phyloP scores from a whole-genome alignment of 2,113 vertebrate species.

The rabbit (Oryctolagus cuniculus) region mOryCun1.1 NC_091442.1:27599501-27600000 shows the following conservation, averaged over 20 bases:
- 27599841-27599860: background rate
- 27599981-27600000: background rate
- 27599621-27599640: accelerated
- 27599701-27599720: background rate
- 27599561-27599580: background rate
- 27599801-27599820: background rate
- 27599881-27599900: background rate
- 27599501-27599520: background rate
- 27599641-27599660: background rate
- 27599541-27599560: background rate
- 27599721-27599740: background rate
- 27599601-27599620: background rate
- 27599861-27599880: background rate
- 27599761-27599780: background rate
- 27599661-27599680: background rate
- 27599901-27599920: background rate
- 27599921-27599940: background rate
- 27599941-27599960: background rate
- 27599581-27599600: background rate
- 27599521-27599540: background rate
- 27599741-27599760: background rate
- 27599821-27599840: too few species aligned
- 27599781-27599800: accelerated
- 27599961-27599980: background rate
- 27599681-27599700: background rate